A percentile compares a stretch with the other conserved stretches of the same genome.
These are phyloP conservation scores for Eulemur rufifrons DNA, from an alignment of 2,113 vertebrate species.

Conservation along the genomic window DNA sequence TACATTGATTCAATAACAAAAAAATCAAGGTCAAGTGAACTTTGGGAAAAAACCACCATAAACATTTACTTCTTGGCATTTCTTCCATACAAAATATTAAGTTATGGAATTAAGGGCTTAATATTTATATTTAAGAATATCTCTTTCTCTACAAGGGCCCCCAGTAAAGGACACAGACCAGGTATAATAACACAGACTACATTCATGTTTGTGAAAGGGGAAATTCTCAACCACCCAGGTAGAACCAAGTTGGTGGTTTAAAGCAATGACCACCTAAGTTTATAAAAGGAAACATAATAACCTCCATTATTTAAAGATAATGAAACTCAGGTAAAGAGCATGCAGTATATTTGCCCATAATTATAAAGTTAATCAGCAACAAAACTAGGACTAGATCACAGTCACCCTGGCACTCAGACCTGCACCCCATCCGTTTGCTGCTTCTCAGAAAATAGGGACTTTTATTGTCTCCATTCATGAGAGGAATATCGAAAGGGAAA, in stretches of 20 bases:
- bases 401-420: neutral
- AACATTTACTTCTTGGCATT: neutral
- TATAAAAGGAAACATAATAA: neutral
- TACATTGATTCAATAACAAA: neutral
- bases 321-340: neutral
- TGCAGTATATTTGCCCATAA: neutral
- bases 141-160: neutral
- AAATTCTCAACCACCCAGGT: neutral
- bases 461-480: neutral
- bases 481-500: neutral
- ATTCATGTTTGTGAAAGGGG: neutral
- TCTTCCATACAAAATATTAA: neutral
- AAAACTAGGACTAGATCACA: neutral
- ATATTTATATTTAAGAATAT: neutral
- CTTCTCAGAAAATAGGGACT: neutral
- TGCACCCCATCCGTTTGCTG: neutral
- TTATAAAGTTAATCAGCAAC: neutral
- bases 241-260: neutral
- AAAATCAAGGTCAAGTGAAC: neutral
- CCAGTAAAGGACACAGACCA: neutral
- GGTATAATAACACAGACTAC: neutral
- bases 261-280: neutral
- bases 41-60: neutral
- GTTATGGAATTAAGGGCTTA: neutral
- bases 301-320: neutral